Conservation (phyloP, 2,113 vertebrate species). For the Scomber colias region DNA sequence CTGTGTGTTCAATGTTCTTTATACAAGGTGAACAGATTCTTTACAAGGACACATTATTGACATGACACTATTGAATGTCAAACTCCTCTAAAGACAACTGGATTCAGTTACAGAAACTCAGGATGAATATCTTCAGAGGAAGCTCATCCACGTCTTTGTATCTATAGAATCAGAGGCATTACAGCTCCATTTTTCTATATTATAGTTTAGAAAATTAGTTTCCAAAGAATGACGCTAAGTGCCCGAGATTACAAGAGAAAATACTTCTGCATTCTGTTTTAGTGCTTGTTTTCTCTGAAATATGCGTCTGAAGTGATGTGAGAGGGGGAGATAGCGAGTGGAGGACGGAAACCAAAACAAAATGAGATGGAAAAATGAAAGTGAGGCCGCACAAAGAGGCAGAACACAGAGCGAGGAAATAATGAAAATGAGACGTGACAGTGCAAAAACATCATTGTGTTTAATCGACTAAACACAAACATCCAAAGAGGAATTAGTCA, state of each 20-base stretch:
- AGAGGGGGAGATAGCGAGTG: slow-evolving; percentile 19
- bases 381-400: slow-evolving; percentile 16
- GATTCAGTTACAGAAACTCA: background rate
- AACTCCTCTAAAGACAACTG: background rate
- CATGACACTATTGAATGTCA: background rate
- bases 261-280: slow-evolving; percentile 48
- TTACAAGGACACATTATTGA: background rate
- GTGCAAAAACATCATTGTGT: slow-evolving; percentile 12
- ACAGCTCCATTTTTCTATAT: slow-evolving; percentile 15
- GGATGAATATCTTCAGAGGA: background rate
- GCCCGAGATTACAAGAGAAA: slow-evolving; percentile 5
- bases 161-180: slow-evolving; percentile 27
- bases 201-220: slow-evolving; percentile 27
- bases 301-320: slow-evolving; percentile 19
- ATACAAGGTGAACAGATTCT: background rate
- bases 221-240: background rate
- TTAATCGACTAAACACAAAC: slow-evolving; percentile 35
- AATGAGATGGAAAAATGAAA: slow-evolving; percentile 39
- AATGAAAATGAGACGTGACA: slow-evolving; percentile 52
- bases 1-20: background rate
- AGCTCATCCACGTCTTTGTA: background rate
- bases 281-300: slow-evolving; percentile 21
- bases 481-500: slow-evolving; percentile 29
- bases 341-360: slow-evolving; percentile 15
- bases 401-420: slow-evolving; percentile 23